Conservation (phyloP, 2,888 invertebrate species). For the Aquatica leii region DNA sequence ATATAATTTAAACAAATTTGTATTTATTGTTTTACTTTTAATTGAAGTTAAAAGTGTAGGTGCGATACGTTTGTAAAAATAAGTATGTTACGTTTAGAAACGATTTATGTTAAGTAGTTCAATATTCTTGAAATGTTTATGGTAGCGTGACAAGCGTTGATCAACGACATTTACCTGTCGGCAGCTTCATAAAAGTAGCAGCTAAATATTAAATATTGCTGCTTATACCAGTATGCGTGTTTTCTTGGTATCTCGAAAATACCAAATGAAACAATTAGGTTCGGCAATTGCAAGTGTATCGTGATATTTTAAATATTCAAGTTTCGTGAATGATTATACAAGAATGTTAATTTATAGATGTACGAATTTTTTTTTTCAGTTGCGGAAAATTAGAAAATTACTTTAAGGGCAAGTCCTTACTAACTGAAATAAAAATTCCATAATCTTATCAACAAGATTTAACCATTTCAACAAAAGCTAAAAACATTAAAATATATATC, state of each 20-base stretch:
- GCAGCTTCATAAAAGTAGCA: conserved; percentile 52
- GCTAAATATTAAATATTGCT: conserved; percentile 48
- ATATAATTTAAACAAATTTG: no score
- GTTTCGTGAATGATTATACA: not conserved
- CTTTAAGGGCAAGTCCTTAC: not conserved
- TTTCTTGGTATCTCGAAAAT: conserved; percentile 25
- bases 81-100: conserved; percentile 29
- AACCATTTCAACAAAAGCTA: conserved; percentile 24
- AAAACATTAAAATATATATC: conserved; percentile 32
- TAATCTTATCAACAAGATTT: conserved; percentile 26
- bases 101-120: conserved; percentile 53
- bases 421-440: conserved; percentile 19
- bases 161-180: conserved; percentile 54
- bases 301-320: conserved; percentile 17
- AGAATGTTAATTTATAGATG: not conserved
- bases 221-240: conserved; percentile 35
- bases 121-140: conserved; percentile 49
- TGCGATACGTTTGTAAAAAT: no score
- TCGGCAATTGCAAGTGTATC: conserved; percentile 27
- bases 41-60: no score
- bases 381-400: not conserved
- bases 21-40: no score
- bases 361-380: not conserved
- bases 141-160: conserved; percentile 51
- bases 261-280: conserved; percentile 34